Evolutionary conservation across 1,140 invertebrate species (phyloP).

Genomic region (Drosophila pruinosa): DNA sequence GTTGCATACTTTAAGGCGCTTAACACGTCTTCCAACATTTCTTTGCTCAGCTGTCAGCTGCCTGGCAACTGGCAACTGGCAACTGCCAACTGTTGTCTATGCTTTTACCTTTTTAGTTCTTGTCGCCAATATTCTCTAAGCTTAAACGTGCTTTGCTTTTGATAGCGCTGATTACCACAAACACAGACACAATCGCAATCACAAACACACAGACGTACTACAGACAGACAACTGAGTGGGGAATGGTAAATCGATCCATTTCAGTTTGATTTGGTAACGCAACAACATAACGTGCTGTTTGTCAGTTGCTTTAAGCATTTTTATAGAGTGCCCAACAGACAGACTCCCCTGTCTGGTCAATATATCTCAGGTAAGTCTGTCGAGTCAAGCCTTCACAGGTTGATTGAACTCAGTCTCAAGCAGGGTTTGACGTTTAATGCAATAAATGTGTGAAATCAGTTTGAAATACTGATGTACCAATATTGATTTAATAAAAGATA

Average conservation of each 20-base stretch:
- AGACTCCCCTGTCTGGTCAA: slow-evolving; percentile 1
- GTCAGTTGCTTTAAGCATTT: not conserved
- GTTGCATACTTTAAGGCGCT: slow-evolving; percentile 58
- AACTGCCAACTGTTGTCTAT: not conserved
- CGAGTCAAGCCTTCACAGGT: not conserved
- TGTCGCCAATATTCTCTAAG: slow-evolving; percentile 24
- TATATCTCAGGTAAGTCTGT: not conserved
- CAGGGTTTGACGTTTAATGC: not conserved
- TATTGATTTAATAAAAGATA: too few relatives aligned
- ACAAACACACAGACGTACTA: not conserved
- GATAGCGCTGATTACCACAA: slow-evolving; percentile 52
- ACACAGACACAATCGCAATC: slow-evolving; percentile 2
- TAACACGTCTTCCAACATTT: slow-evolving; percentile 50
- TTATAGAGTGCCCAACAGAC: not conserved
- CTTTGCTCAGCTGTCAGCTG: slow-evolving; percentile 19
- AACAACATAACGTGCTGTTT: not conserved
- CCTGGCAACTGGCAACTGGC: not conserved
- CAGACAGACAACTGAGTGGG: not conserved
- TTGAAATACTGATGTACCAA: not conserved
- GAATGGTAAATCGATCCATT: slow-evolving; percentile 27
- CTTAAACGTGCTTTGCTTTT: slow-evolving; percentile 57
- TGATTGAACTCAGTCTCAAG: not conserved
- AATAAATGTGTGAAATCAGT: not conserved
- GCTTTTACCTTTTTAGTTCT: slow-evolving; percentile 6
- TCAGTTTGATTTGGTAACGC: slow-evolving; percentile 16